These are phyloP conservation scores for Catharus minimus DNA, from an alignment of 2,113 vertebrate genomes.

Conservation along the genomic window DNA sequence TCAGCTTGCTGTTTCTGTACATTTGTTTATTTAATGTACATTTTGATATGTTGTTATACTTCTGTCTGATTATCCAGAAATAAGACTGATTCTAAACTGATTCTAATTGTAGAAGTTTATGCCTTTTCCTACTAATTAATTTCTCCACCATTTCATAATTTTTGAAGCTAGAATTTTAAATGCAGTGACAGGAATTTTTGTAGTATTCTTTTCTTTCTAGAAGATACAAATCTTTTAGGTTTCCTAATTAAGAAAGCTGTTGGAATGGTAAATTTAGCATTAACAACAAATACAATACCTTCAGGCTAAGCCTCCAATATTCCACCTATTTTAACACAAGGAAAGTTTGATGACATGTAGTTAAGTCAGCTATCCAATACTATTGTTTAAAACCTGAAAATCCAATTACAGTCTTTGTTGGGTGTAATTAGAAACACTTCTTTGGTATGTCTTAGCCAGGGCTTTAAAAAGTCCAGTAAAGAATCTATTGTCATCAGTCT, in stretches of 20 bases:
- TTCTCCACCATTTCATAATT: neutral
- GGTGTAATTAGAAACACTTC: neutral
- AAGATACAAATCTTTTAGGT: neutral
- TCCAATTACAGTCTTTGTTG: neutral
- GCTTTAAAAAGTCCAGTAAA: neutral
- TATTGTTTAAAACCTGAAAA: neutral
- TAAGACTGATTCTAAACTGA: neutral
- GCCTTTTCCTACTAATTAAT: neutral
- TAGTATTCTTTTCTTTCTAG: neutral
- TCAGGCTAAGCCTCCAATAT: neutral
- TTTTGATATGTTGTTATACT: neutral
- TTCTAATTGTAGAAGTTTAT: neutral
- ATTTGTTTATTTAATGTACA: neutral
- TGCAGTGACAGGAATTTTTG: neutral
- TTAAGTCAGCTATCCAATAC: neutral
- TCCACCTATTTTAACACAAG: neutral
- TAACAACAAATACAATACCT: neutral
- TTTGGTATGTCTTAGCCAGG: fast-evolving
- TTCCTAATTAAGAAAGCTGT: neutral
- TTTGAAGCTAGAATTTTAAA: neutral
- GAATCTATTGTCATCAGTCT: neutral
- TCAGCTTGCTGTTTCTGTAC: neutral
- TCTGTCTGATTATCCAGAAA: neutral
- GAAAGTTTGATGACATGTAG: neutral
- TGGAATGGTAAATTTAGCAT: neutral